phyloP scores from a whole-genome alignment of 2,888 invertebrate genomes.

The Caenorhabditis sp. region DNA sequence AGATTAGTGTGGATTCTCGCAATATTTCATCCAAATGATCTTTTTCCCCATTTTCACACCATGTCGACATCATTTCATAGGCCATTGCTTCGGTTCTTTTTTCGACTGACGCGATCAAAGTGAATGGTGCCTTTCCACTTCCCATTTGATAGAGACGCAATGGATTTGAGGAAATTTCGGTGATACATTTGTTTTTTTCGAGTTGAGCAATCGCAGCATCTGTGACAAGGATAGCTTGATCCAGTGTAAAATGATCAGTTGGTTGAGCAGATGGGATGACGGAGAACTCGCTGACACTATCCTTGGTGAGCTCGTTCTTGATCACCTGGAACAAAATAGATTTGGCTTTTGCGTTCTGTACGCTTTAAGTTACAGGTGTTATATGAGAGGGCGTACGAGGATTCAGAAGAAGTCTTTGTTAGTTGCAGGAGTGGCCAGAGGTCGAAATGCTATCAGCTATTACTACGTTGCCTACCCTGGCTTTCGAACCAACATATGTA shows the following conservation, averaged over 20 bases:
- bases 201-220: slow-evolving; percentile 47
- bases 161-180: slow-evolving; percentile 21
- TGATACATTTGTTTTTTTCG: slow-evolving; percentile 40
- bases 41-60: slow-evolving; percentile 30
- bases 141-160: slow-evolving; percentile 51
- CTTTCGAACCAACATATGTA: too few relatives aligned
- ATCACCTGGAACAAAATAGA: slow-evolving; percentile 49
- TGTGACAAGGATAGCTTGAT: slow-evolving; percentile 55
- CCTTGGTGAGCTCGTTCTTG: slow-evolving; percentile 57
- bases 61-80: slow-evolving; percentile 60
- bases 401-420: too few relatives aligned
- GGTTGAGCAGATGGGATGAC: slow-evolving; percentile 67
- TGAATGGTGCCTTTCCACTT: slow-evolving; percentile 59
- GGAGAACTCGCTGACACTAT: slow-evolving; percentile 64
- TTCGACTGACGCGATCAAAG: slow-evolving; percentile 64
- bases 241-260: slow-evolving; percentile 67
- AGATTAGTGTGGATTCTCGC: slow-evolving; percentile 55
- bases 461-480: too few relatives aligned
- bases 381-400: too few relatives aligned
- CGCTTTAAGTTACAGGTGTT: too few relatives aligned
- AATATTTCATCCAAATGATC: slow-evolving; percentile 27
- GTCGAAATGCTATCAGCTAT: too few relatives aligned
- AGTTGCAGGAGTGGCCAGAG: too few relatives aligned
- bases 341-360: not conserved
- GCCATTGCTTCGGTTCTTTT: slow-evolving; percentile 66